These are phyloP conservation scores for Thalassaphorura encarpata DNA, from an alignment of 1,140 invertebrate genomes.

Conservation along the genomic window DNA sequence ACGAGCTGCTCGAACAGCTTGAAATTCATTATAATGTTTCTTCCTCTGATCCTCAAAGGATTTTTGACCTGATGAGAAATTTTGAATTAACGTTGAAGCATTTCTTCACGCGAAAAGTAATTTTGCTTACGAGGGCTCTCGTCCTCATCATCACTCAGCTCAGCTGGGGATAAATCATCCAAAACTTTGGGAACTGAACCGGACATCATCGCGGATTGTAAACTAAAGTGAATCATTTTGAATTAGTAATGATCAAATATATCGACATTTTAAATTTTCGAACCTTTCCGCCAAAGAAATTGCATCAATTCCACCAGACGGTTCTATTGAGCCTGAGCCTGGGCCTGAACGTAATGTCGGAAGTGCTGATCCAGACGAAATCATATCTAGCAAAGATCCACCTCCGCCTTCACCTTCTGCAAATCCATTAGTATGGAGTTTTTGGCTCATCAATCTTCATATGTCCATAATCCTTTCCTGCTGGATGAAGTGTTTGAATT, in stretches of 20 bases:
- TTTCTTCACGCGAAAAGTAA: constrained; percentile 45
- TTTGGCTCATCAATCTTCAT: constrained; percentile 14
- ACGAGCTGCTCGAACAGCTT: constrained; percentile 78
- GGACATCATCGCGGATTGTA: constrained; percentile 12
- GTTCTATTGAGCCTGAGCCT: background rate
- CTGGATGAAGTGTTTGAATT: constrained; percentile 90
- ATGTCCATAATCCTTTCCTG: constrained; percentile 87
- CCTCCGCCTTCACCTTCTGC: constrained; percentile 50
- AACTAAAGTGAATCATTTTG: background rate
- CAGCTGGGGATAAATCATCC: constrained; percentile 45
- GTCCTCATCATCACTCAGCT: constrained; percentile 48
- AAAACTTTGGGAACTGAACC: constrained; percentile 35
- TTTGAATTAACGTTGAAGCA: no score
- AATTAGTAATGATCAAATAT: background rate
- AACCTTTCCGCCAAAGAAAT: no score
- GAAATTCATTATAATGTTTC: constrained; percentile 94
- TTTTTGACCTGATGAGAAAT: constrained; percentile 53
- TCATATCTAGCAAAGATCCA: no score
- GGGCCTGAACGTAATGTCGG: background rate
- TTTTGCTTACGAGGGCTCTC: constrained; percentile 52
- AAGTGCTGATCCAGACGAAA: background rate
- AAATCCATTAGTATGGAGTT: constrained; percentile 11
- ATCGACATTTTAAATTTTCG: no score
- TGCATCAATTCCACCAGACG: no score
- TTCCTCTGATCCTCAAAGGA: constrained; percentile 85